Evolutionary conservation across 2,113 vertebrate species (phyloP).

Genomic region (Prochilodus magdalenae): DNA sequence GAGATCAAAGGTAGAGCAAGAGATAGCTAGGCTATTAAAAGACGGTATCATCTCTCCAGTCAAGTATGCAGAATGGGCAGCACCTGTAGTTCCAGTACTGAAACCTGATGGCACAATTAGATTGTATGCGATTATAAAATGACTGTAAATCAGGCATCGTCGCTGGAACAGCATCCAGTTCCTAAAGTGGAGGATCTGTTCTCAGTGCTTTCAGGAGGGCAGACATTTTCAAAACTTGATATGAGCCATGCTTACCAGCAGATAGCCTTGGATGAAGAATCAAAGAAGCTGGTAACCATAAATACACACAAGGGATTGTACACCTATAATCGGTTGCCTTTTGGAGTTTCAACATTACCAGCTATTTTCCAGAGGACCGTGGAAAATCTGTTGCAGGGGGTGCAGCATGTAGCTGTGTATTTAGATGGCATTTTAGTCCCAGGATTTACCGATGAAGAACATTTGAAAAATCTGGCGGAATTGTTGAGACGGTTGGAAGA

Average conservation of each 20-base stretch:
- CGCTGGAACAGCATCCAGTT: too few relatives aligned
- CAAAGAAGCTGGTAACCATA: slow-evolving; percentile 25
- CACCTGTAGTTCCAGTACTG: background rate
- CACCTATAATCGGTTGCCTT: slow-evolving; percentile 22
- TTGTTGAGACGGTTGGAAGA: too few relatives aligned
- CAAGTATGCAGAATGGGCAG: too few relatives aligned
- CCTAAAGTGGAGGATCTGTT: too few relatives aligned
- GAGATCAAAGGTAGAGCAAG: background rate
- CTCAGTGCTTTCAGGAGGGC: too few relatives aligned
- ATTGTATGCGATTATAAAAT: background rate
- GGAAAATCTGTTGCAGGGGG: slow-evolving; percentile 19
- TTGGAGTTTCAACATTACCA: slow-evolving; percentile 37
- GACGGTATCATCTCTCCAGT: background rate
- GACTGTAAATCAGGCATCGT: background rate
- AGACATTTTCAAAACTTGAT: slow-evolving; percentile 29
- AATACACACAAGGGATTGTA: slow-evolving; percentile 45
- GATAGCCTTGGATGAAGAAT: too few relatives aligned
- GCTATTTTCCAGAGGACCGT: slow-evolving; percentile 41
- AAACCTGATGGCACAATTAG: background rate
- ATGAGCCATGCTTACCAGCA: slow-evolving; percentile 50
- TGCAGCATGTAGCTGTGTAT: too few relatives aligned
- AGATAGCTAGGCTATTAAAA: background rate
- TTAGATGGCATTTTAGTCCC: slow-evolving; percentile 46
- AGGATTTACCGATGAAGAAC: background rate
- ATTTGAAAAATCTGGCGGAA: too few relatives aligned